Conservation (phyloP, 2,888 invertebrate species). For the Sipha maydis region DNA sequence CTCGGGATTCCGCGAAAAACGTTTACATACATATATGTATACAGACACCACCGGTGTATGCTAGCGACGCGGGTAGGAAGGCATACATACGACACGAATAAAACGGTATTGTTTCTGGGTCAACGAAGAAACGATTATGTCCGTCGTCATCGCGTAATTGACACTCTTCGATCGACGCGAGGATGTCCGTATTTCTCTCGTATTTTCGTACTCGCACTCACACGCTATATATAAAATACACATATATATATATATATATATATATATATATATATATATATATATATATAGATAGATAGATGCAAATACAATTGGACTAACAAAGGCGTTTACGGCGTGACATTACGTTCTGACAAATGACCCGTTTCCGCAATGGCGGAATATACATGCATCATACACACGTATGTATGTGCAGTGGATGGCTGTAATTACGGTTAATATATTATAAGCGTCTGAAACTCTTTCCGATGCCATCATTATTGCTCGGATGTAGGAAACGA, state of each 20-base stretch:
- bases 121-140: conserved; percentile 1
- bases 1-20: conserved; percentile 1
- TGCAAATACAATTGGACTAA: too few species aligned
- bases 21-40: neutral
- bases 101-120: conserved; percentile 41
- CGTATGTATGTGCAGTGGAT: neutral
- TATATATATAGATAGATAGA: too few species aligned
- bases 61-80: neutral
- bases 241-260: too few species aligned
- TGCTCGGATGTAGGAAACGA: neutral
- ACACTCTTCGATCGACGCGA: conserved; percentile 1
- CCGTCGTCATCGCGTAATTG: conserved; percentile 19
- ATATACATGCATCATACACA: neutral
- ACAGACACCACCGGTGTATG: neutral
- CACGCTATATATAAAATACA: too few species aligned
- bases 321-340: neutral
- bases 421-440: neutral
- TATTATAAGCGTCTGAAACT: neutral
- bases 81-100: neutral
- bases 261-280: too few species aligned
- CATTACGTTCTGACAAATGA: neutral
- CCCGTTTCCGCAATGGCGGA: neutral
- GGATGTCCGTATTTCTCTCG: neutral
- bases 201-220: neutral
- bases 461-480: neutral